These are phyloP conservation scores for Eutolmus rufibarbis DNA, from an alignment of 2,888 invertebrate genomes.

Conservation along the genomic window DNA sequence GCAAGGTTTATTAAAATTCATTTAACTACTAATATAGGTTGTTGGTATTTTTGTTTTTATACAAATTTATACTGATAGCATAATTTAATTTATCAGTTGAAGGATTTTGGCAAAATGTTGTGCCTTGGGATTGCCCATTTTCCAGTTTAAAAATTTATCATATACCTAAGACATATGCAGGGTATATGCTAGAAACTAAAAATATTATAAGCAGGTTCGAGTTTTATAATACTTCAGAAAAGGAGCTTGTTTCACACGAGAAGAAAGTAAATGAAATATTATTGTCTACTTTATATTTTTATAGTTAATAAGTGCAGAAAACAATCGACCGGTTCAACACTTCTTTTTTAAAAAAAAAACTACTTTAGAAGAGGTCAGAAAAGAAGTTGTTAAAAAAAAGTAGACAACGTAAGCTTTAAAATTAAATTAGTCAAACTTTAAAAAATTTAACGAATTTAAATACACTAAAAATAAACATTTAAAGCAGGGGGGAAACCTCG, in stretches of 20 bases:
- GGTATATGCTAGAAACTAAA: background rate
- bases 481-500: background rate
- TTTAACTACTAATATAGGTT: background rate
- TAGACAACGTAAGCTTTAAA: background rate
- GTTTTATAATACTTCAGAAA: background rate
- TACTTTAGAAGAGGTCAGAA: background rate
- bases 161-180: background rate
- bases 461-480: too few species aligned
- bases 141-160: background rate
- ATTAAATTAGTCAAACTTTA: background rate
- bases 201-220: background rate
- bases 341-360: background rate
- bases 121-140: background rate
- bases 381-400: background rate
- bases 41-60: background rate
- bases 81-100: background rate
- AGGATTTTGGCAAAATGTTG: background rate
- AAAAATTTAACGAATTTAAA: background rate
- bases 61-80: background rate
- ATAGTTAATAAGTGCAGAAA: too few species aligned
- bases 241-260: background rate
- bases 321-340: too few species aligned
- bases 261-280: too few species aligned
- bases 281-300: too few species aligned
- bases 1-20: background rate